phyloP scores from a whole-genome alignment of 1,140 invertebrate species.

The Lepidostoma basale region DNA sequence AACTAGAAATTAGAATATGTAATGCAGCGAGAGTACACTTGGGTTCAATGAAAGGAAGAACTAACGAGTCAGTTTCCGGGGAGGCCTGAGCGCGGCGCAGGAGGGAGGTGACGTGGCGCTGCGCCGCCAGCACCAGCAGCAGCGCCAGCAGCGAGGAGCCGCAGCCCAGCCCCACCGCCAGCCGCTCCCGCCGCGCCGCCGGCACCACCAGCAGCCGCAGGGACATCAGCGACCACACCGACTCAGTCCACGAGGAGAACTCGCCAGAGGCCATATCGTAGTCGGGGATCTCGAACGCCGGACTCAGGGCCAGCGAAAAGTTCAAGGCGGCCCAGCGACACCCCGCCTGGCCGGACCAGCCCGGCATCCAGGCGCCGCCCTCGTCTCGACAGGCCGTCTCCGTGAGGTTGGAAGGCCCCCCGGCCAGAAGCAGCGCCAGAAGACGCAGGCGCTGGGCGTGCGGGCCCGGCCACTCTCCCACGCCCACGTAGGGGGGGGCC shows the following conservation, averaged over 20 bases:
- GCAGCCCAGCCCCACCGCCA: conserved; percentile 68
- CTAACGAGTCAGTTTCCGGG: conserved; percentile 9
- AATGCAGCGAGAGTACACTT: too few relatives aligned
- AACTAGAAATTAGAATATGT: too few relatives aligned
- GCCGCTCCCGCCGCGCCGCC: conserved; percentile 68
- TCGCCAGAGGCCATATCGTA: conserved; percentile 79
- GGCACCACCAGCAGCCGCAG: conserved; percentile 84
- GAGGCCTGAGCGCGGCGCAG: background rate
- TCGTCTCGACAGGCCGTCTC: conserved; percentile 46
- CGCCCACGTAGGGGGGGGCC: conserved; percentile 66
- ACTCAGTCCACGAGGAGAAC: conserved; percentile 93
- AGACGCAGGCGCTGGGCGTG: conserved; percentile 60
- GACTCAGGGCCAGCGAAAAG: conserved; percentile 76
- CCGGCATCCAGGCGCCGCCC: conserved; percentile 61
- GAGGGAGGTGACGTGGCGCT: conserved; percentile 27
- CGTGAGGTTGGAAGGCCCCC: conserved; percentile 49
- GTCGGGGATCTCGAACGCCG: conserved; percentile 66
- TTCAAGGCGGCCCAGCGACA: conserved; percentile 81
- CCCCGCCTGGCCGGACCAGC: conserved; percentile 67
- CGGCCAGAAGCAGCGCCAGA: conserved; percentile 68
- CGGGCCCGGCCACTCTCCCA: conserved; percentile 53
- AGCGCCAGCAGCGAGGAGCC: conserved; percentile 18
- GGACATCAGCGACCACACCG: conserved; percentile 76
- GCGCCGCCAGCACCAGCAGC: conserved; percentile 9
- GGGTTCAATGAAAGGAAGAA: background rate